A percentile compares a stretch with the other conserved stretches of the same genome.
These are phyloP conservation scores for Pantherophis guttatus DNA, from an alignment of 2,113 vertebrate genomes.

Conservation along the genomic window DNA sequence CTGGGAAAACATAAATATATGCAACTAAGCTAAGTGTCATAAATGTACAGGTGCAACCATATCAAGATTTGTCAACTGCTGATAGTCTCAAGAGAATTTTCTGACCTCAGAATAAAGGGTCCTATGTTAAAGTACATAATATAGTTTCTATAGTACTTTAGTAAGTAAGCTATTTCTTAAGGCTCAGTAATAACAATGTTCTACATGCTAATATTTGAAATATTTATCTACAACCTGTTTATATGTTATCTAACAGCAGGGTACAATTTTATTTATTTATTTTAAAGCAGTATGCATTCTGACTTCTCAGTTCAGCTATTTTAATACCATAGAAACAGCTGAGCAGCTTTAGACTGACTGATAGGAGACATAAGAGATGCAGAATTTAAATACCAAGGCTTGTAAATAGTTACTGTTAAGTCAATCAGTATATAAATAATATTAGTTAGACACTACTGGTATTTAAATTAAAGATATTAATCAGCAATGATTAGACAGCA, in stretches of 20 bases:
- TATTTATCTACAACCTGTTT: not conserved
- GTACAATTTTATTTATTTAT: not conserved
- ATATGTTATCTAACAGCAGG: not conserved
- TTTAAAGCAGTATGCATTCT: not conserved
- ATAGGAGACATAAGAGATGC: not conserved
- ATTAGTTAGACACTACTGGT: not conserved
- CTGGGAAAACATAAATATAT: not conserved
- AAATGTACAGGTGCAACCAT: constrained; percentile 12
- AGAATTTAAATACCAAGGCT: not conserved
- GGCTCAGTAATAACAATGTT: not conserved
- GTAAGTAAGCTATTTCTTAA: not conserved
- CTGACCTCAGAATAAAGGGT: not conserved
- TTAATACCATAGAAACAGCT: not conserved
- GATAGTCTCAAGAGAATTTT: not conserved
- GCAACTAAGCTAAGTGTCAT: not conserved
- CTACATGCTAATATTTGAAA: not conserved
- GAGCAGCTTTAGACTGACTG: not conserved
- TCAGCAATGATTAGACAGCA: not conserved
- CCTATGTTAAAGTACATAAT: not conserved
- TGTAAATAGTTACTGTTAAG: not conserved
- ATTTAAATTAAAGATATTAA: not conserved
- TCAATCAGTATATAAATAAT: not conserved
- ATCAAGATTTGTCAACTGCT: not conserved
- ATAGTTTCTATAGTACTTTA: not conserved
- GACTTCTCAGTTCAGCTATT: not conserved